A percentile compares a stretch with the other conserved stretches of the same genome.
Evolutionary conservation across 2,797 vertebrate genomes (phyloP).

Genomic region (Danio aesculapii): DNA sequence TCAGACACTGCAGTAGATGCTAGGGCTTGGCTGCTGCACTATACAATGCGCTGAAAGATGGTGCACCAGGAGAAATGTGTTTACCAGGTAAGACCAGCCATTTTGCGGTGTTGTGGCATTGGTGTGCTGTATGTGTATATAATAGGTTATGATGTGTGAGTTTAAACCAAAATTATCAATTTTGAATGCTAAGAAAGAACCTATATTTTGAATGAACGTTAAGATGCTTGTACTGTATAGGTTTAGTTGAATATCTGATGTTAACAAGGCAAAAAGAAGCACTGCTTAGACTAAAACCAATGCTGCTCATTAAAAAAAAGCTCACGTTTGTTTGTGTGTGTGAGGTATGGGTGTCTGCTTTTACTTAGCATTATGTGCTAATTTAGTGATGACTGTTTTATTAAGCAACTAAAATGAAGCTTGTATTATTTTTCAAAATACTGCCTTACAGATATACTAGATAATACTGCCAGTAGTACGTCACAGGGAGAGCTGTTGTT

Average conservation of each 20-base stretch:
- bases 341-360: background rate
- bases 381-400: background rate
- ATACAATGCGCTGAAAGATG: conserved; percentile 80
- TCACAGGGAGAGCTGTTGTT: conserved; percentile 8
- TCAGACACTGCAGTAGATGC: conserved; percentile 79
- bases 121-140: conserved; percentile 15
- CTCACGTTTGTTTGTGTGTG: background rate
- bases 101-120: background rate
- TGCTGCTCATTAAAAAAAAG: background rate
- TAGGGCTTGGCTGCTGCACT: conserved; percentile 70
- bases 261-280: background rate
- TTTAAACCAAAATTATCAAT: background rate
- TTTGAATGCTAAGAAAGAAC: background rate
- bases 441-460: background rate
- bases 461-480: background rate
- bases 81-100: conserved; percentile 80
- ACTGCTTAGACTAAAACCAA: background rate
- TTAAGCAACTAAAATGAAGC: background rate
- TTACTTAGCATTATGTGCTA: background rate
- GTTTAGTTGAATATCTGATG: background rate
- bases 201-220: accelerated
- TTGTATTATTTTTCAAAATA: conserved; percentile 1
- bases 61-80: conserved; percentile 84
- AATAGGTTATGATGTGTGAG: background rate
- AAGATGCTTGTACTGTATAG: background rate